Evolutionary conservation across 2,888 invertebrate genomes (phyloP), one percentile per base, ranked within the genome.

Genomic region (Agrotis clavis): DNA sequence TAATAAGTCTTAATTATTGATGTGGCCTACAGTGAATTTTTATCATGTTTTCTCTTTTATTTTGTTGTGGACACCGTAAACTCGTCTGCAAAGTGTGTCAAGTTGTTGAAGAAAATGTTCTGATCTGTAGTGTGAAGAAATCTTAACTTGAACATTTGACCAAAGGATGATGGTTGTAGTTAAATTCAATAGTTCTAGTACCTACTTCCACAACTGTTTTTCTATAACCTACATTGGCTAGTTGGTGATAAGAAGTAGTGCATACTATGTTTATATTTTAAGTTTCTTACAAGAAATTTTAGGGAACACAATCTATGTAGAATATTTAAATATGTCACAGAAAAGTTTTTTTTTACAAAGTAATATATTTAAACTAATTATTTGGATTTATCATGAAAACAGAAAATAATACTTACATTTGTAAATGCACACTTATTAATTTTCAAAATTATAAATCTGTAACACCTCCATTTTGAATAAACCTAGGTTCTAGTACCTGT

Each of bases 1-100:
- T 21, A 68, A 56, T 51, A 65, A 21, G 71, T 67, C 59, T 68
- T 53, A 72, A 71, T 79, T 61, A 67, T 71, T 73, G 67, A 76
- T 70, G 68, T 65, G 57, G 57, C 60, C 35, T 53, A 50, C 41
- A 71, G 56, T 65, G 63, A 71, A 66, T 71, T 53, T 67, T 50
- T 60, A 64, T 60, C 81, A 84, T 82, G 84, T 75, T 77, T 86
- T 70, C 59, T 71, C 35, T n/a, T 48, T 14, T 83, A 74, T 16
- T 67, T 57, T 35, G 57, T 54, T 70, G 48, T 54, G 65, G 54
- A 59, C 35, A 47, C 5, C 56, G 67, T 56, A 51, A 70, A 71
- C 30, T 71, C 21, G 57, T 35, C 50, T 48, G 16, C 16, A 74
- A 83, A 79, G 77, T 84, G 57, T 81, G 84, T 81, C 74, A 79